Conservation (phyloP, 2,113 vertebrate species). For the Corythornis cristatus region DNA sequence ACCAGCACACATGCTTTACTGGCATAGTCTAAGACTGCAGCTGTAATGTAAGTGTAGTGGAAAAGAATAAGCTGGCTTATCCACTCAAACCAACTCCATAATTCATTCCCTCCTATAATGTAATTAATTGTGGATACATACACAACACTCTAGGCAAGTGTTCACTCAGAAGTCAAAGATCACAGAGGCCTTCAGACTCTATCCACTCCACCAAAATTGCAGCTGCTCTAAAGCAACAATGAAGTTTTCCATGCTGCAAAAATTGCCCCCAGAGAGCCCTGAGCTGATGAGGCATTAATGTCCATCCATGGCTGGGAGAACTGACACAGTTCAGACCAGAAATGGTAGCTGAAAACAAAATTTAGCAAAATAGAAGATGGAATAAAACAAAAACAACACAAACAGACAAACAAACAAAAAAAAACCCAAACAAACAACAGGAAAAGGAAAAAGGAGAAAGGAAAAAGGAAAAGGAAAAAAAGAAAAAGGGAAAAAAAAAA, state of each 20-base stretch:
- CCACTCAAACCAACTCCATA: background rate
- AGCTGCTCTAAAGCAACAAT: background rate
- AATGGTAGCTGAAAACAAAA: background rate
- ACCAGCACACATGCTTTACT: background rate
- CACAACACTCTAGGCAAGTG: fast-evolving
- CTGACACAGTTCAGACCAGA: background rate
- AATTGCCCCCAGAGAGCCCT: background rate
- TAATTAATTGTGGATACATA: background rate
- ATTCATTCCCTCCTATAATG: background rate
- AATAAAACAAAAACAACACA: background rate
- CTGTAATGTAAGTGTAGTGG: background rate
- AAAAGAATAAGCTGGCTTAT: background rate
- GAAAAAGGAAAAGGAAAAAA: too few species aligned
- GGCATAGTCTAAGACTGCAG: background rate
- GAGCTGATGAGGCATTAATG: background rate
- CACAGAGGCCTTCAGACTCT: background rate
- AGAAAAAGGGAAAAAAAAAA: too few species aligned
- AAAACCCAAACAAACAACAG: too few species aligned
- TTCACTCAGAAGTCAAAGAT: background rate
- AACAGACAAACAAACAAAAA: background rate
- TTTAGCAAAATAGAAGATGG: background rate
- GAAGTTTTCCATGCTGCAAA: background rate
- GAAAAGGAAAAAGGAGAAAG: too few species aligned
- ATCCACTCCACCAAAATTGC: background rate
- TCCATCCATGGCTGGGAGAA: background rate